phyloP scores from a whole-genome alignment of 64 coral and sea anemone species.

The Pocillopora damicornis region DNA sequence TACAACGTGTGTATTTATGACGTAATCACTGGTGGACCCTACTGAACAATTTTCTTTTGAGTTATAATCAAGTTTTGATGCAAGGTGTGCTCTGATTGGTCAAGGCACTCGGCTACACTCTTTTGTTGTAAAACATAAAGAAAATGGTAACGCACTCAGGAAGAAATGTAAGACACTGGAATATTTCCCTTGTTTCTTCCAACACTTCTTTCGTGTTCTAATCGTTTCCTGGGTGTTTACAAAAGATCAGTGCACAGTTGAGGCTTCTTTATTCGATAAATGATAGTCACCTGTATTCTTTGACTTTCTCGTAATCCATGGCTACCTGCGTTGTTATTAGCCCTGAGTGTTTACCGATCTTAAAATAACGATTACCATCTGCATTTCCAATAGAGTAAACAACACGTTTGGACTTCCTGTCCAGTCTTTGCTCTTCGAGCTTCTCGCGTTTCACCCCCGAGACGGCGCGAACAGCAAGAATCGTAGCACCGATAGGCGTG shows the following conservation, averaged over 20 bases:
- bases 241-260: background rate
- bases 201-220: too few relatives aligned
- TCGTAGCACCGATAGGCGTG: constrained; percentile 63
- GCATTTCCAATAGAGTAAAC: constrained; percentile 68
- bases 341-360: constrained; percentile 65
- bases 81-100: too few relatives aligned
- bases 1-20: too few relatives aligned
- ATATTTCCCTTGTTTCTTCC: too few relatives aligned
- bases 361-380: constrained; percentile 45
- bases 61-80: too few relatives aligned
- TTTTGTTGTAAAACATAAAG: too few relatives aligned
- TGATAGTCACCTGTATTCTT: constrained; percentile 62
- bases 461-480: constrained; percentile 83
- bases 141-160: too few relatives aligned
- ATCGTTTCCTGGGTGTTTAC: too few relatives aligned
- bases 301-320: constrained; percentile 69
- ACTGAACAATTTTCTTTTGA: too few relatives aligned
- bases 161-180: too few relatives aligned
- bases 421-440: constrained; percentile 15
- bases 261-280: background rate
- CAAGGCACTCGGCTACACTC: too few relatives aligned
- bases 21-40: too few relatives aligned
- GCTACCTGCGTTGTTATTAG: constrained; percentile 43
- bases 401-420: constrained; percentile 47
- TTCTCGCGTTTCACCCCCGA: constrained; percentile 43